Evolutionary conservation across 2,888 invertebrate species (phyloP).

Genomic region (Blomia tropicalis): DNA sequence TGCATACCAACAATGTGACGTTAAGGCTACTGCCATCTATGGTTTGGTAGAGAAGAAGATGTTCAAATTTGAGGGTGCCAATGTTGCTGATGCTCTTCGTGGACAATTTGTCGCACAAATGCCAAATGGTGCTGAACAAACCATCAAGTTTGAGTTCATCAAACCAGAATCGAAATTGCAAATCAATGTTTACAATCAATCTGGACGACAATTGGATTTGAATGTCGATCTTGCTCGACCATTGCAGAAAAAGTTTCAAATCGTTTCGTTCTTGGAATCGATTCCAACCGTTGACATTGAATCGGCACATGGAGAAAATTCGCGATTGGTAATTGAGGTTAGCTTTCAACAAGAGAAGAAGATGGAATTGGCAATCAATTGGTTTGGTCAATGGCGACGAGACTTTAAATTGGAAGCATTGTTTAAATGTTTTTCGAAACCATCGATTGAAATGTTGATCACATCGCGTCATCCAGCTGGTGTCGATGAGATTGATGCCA

Average conservation of each 20-base stretch:
- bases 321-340: neutral
- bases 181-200: neutral
- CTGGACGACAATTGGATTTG: neutral
- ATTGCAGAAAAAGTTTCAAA: slow-evolving; percentile 11
- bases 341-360: slow-evolving; percentile 11
- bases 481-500: neutral
- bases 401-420: neutral
- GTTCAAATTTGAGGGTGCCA: neutral
- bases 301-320: neutral
- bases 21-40: neutral
- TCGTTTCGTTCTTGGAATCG: neutral
- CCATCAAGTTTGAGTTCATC: neutral
- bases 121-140: neutral
- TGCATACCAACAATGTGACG: neutral
- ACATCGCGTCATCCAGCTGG: slow-evolving; percentile 6
- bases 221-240: slow-evolving; percentile 4
- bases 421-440: neutral
- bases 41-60: neutral
- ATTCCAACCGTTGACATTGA: slow-evolving; percentile 12
- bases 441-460: neutral
- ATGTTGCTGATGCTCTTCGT: neutral
- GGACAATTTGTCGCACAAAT: neutral
- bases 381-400: slow-evolving; percentile 9
- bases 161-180: slow-evolving; percentile 9
- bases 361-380: slow-evolving; percentile 5